Conservation (phyloP, 2,113 vertebrate species). For the Pungitius pungitius region DNA sequence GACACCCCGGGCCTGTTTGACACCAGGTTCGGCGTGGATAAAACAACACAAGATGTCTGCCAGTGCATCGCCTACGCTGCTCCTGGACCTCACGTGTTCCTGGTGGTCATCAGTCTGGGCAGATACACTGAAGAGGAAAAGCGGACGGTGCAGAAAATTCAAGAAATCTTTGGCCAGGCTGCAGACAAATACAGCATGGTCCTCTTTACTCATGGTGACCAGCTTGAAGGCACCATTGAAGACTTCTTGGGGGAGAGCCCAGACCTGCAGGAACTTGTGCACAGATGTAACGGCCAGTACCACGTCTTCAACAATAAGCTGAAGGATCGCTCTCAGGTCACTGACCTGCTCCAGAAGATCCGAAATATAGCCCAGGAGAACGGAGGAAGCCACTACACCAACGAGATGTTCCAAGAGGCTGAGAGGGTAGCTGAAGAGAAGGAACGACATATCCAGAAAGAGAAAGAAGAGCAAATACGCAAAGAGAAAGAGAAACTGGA, state of each 20-base stretch:
- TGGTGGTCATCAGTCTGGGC: background rate
- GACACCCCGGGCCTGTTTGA: constrained; percentile 16
- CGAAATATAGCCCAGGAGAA: background rate
- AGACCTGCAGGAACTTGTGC: constrained; percentile 8
- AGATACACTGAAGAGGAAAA: constrained; percentile 12
- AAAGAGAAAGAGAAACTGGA: background rate
- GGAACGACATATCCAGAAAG: background rate
- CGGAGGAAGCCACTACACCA: constrained; percentile 16
- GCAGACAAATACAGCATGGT: constrained; percentile 29
- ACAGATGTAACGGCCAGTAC: constrained; percentile 9
- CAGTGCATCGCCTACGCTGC: background rate
- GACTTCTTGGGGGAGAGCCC: background rate
- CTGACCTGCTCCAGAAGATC: constrained; percentile 19
- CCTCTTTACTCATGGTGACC: constrained; percentile 20
- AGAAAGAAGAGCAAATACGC: background rate
- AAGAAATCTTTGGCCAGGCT: constrained; percentile 1
- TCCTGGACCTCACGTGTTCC: constrained; percentile 40
- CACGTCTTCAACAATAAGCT: constrained; percentile 19
- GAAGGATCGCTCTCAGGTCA: background rate
- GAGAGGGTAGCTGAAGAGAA: background rate
- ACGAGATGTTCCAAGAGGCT: constrained; percentile 12
- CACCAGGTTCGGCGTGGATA: constrained; percentile 1
- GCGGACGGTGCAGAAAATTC: constrained; percentile 7
- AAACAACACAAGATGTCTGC: background rate
- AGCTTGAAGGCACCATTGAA: background rate